A percentile compares a stretch with the other conserved stretches of the same genome.
Evolutionary conservation across 2,888 invertebrate species (phyloP).

Genomic region (Heliconius charithonia): DNA sequence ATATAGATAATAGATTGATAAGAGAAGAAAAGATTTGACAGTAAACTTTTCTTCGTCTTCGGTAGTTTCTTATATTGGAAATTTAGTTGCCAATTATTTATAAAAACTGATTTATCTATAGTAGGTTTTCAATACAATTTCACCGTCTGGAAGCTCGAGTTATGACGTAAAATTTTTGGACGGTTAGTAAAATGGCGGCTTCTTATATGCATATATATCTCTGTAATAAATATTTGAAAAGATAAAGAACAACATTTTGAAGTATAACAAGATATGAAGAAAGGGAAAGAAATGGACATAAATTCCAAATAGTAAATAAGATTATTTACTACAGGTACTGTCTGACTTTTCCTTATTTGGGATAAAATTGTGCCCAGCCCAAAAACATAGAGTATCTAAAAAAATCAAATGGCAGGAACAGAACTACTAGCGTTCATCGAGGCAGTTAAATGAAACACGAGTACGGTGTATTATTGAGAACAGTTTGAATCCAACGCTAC

Average conservation of each 20-base stretch:
- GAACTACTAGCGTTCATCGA: constrained; percentile 25
- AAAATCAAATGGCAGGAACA: constrained; percentile 28
- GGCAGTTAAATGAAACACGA: constrained; percentile 40
- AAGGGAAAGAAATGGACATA: too few species aligned
- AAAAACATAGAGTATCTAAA: not conserved
- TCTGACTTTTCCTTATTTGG: too few species aligned
- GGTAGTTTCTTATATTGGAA: too few species aligned
- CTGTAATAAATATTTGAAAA: not conserved
- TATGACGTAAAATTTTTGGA: not conserved
- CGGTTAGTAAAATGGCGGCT: not conserved
- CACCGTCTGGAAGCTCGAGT: not conserved
- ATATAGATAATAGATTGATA: too few species aligned
- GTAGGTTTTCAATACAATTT: not conserved
- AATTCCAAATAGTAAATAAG: not conserved
- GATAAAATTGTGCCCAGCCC: not conserved
- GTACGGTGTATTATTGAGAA: constrained; percentile 42
- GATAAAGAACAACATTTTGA: too few species aligned
- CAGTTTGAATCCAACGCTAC: constrained; percentile 46
- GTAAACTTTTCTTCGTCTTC: too few species aligned
- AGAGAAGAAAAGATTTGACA: too few species aligned
- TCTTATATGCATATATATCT: not conserved
- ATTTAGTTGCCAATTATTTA: too few species aligned
- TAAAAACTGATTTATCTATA: not conserved
- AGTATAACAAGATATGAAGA: too few species aligned
- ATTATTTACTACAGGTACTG: too few species aligned